Evolutionary conservation across 1,140 invertebrate genomes (phyloP).

Genomic region (Heliconius himera): DNA sequence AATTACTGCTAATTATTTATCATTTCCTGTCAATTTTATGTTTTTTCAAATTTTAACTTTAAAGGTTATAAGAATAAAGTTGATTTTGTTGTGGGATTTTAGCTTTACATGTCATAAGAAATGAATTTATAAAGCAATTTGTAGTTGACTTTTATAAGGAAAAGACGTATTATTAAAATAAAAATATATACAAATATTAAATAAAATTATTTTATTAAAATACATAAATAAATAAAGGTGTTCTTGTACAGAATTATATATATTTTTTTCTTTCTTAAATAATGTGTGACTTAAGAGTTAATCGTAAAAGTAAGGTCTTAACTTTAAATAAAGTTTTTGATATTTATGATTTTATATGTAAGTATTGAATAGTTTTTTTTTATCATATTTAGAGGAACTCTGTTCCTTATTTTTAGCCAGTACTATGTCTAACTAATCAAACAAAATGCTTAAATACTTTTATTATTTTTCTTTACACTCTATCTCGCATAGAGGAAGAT

Average conservation of each 20-base stretch:
- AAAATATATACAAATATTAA: not conserved
- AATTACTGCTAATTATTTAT: conserved; percentile 36
- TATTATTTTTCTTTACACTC: too few relatives aligned
- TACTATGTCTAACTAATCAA: too few relatives aligned
- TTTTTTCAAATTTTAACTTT: not conserved
- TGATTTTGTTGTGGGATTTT: not conserved
- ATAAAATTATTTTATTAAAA: not conserved
- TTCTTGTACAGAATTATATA: not conserved
- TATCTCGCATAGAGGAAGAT: too few relatives aligned
- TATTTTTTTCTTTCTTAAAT: not conserved
- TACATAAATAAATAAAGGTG: not conserved
- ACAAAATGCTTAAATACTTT: too few relatives aligned
- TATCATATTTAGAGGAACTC: not conserved
- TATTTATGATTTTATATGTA: conserved; percentile 35
- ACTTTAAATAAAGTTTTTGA: conserved; percentile 24
- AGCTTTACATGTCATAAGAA: not conserved
- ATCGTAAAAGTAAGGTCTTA: not conserved
- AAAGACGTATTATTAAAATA: not conserved
- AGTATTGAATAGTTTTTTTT: conserved; percentile 23
- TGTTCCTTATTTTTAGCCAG: too few relatives aligned
- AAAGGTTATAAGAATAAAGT: not conserved
- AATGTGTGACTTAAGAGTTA: conserved; percentile 21
- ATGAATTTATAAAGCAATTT: not conserved
- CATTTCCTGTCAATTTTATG: conserved; percentile 22
- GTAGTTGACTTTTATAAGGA: not conserved